Base-by-base conservation (phyloP, 2,113 vertebrate genomes). In the Jacana jacana region DNA sequence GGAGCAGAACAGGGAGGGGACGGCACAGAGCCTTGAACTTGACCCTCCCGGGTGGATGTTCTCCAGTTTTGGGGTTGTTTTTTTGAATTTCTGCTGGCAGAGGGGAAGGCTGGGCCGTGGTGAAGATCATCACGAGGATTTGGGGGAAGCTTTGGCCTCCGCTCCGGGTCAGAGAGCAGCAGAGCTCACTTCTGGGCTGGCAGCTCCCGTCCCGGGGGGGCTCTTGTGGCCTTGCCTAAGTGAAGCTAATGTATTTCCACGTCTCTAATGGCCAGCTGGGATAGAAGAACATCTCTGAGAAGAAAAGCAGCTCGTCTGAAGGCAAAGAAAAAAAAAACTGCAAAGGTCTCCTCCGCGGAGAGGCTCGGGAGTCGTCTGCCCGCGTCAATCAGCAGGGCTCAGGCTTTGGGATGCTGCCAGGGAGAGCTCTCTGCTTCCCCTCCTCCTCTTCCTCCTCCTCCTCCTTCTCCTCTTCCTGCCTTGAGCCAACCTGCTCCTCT, bases 201-300 rank as follows among this genome's bases (percentile, higher is more conserved):
- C 80, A 35, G 85, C 85, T 61, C 46, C 5, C 10, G 3, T 91
- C 89, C 76, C 88, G 0, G 46, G 89, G 76, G 89, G 27, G 88
- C 90, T 91, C 93, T 64, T 77, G 89, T 31, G 85, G 90, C 93
- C 90, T 81, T 1, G 42, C 55, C 85, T 95, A 73, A 95, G 89
- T 60, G 96, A 78, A 80, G 90, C 64, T 91, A 88, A 96, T 93
- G 93, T 27, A 44, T 93, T 82, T 86, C 31, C 30, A 39, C 2
- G 10, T 63, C 93, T 78, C 39, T 90, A 20, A 8, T 49, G 51
- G 86, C 49, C 95, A 88, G 91, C 89, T 86, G 90, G 68, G 88
- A 48, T 6, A 5, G 7, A 6, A 88, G 55, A 5, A 0, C 58
- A 33, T 35, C 94, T 85, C 78, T 84, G 63, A 90, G 39, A 69